These are phyloP conservation scores for Pipistrellus pygmaeus DNA, from an alignment of 2,797 vertebrate genomes.

Conservation along the genomic window DNA sequence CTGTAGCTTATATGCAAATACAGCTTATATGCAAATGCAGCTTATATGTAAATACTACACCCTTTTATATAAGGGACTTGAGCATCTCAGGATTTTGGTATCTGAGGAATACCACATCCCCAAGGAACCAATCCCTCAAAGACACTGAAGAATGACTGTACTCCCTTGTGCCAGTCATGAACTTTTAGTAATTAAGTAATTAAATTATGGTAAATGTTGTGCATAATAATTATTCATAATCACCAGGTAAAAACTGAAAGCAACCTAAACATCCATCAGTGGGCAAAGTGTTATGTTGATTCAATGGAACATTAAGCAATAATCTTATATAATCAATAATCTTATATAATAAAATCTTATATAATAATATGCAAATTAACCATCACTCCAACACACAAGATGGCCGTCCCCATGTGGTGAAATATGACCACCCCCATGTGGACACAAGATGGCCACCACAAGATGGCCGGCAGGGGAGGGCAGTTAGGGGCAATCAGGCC, in stretches of 20 bases:
- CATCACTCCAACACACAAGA: no score
- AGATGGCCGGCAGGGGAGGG: no score
- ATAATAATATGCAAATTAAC: no score
- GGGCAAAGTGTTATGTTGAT: background rate
- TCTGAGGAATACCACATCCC: background rate
- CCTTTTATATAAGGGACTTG: background rate
- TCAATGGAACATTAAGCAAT: background rate
- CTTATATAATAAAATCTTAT: no score
- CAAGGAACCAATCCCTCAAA: background rate
- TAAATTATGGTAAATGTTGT: background rate
- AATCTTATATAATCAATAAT: background rate
- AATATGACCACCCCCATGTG: no score
- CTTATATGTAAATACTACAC: background rate
- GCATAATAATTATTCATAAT: slow-evolving; percentile 8
- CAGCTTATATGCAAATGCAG: no score
- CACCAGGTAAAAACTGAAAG: background rate
- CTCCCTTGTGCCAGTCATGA: background rate
- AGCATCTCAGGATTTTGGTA: background rate
- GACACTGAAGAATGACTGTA: background rate
- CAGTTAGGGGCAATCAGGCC: no score
- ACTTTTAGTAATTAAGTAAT: slow-evolving; percentile 3
- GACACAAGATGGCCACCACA: no score
- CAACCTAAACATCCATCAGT: background rate
- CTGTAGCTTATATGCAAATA: background rate
- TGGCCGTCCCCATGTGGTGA: no score